Conservation (phyloP, 2,113 vertebrate species). For the Malurus melanocephalus region DNA sequence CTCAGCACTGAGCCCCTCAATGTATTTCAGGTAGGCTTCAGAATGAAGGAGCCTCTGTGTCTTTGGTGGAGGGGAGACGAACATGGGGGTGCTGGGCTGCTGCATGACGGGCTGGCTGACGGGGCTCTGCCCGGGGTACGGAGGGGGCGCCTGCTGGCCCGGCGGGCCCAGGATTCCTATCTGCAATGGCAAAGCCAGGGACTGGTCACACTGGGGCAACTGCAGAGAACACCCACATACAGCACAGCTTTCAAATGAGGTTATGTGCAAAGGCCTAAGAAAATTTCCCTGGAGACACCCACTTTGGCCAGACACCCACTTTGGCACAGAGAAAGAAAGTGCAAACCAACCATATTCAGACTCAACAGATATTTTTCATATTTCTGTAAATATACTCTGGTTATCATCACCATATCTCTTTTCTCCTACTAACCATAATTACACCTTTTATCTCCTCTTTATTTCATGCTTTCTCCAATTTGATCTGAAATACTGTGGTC, state of each 20-base stretch:
- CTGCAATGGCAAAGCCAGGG: conserved; percentile 53
- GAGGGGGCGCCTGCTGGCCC: conserved; percentile 88
- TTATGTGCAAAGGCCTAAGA: not conserved
- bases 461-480: not conserved
- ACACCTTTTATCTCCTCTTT: not conserved
- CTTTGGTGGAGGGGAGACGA: conserved; percentile 93
- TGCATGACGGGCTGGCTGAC: conserved; percentile 82
- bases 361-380: not conserved
- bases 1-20: conserved; percentile 93
- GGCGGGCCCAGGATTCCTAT: conserved; percentile 78
- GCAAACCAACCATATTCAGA: not conserved
- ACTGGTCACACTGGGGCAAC: not conserved
- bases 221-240: not conserved
- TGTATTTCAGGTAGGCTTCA: conserved; percentile 95
- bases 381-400: not conserved
- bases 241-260: not conserved
- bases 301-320: not conserved
- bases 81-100: conserved; percentile 93
- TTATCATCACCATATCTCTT: not conserved
- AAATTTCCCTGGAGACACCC: not conserved
- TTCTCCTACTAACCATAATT: not conserved
- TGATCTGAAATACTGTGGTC: not conserved
- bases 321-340: not conserved
- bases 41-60: conserved; percentile 95
- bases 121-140: conserved; percentile 87